Percentiles rank a stretch among this genome's conserved stretches.
phyloP scores from a whole-genome alignment of 2,888 invertebrate genomes.

The Ochropleura leucogaster region DNA sequence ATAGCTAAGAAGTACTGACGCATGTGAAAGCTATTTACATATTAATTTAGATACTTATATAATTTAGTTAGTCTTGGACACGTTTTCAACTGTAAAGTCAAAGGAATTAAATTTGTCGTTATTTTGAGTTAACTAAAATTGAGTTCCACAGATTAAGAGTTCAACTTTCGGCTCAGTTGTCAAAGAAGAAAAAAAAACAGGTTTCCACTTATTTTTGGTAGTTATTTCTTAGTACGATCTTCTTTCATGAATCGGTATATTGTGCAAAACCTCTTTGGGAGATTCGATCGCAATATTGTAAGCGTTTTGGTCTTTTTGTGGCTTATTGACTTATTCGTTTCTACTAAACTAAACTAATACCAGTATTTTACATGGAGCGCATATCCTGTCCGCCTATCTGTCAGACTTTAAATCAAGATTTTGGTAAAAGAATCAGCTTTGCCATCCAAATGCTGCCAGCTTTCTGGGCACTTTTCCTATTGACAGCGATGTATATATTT shows the following conservation, averaged over 20 bases:
- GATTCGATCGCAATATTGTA: not conserved
- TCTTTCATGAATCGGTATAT: not conserved
- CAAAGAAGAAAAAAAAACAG: no score
- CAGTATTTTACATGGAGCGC: no score
- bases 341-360: no score
- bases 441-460: no score
- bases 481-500: no score
- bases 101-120: constrained; percentile 3
- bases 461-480: no score
- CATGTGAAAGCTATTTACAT: constrained; percentile 9
- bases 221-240: not conserved
- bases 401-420: no score
- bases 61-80: not conserved
- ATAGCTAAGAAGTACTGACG: not conserved
- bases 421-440: no score
- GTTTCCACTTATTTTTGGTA: not conserved
- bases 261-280: not conserved
- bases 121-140: not conserved
- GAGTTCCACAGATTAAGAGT: not conserved
- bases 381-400: no score
- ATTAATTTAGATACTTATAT: not conserved
- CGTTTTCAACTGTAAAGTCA: constrained; percentile 4
- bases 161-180: no score
- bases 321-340: not conserved
- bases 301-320: not conserved